These are phyloP conservation scores for Bombus pyrosoma DNA, from an alignment of 1,140 invertebrate species.

Conservation along the genomic window DNA sequence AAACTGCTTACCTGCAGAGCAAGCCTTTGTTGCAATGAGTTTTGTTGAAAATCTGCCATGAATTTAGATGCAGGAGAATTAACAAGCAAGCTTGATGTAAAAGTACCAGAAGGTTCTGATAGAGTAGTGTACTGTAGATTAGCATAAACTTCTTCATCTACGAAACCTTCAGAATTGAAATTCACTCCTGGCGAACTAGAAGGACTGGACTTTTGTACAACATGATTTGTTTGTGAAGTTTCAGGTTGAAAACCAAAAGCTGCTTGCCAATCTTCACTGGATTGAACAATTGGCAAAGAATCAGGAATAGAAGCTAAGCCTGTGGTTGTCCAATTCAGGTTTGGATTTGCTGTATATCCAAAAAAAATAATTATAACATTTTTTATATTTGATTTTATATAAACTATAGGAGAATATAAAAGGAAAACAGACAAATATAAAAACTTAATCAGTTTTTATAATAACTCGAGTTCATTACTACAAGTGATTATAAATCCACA, in stretches of 20 bases:
- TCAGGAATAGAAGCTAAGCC: conserved; percentile 82
- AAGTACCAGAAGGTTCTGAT: conserved; percentile 67
- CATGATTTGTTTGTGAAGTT: conserved; percentile 71
- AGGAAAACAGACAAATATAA: background rate
- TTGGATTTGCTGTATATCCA: conserved; percentile 68
- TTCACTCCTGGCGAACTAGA: conserved; percentile 74
- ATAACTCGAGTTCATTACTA: background rate
- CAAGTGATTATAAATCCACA: background rate
- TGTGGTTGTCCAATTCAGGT: conserved; percentile 82
- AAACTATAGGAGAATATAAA: background rate
- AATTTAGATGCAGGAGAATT: conserved; percentile 80
- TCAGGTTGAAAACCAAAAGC: conserved; percentile 82
- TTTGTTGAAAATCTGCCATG: conserved; percentile 81
- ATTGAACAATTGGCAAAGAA: conserved; percentile 82
- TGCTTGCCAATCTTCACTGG: conserved; percentile 84
- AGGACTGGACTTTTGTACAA: conserved; percentile 73
- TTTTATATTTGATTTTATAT: background rate
- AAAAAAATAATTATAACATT: conserved; percentile 46
- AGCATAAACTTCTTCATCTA: conserved; percentile 76
- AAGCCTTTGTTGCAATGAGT: conserved; percentile 80
- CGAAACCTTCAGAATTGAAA: conserved; percentile 76
- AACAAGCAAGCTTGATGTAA: conserved; percentile 71
- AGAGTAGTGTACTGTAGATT: conserved; percentile 72
- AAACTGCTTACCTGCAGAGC: conserved; percentile 73
- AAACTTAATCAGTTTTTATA: background rate